Conservation (phyloP, 2,113 vertebrate genomes). For the Canis aureus region DNA sequence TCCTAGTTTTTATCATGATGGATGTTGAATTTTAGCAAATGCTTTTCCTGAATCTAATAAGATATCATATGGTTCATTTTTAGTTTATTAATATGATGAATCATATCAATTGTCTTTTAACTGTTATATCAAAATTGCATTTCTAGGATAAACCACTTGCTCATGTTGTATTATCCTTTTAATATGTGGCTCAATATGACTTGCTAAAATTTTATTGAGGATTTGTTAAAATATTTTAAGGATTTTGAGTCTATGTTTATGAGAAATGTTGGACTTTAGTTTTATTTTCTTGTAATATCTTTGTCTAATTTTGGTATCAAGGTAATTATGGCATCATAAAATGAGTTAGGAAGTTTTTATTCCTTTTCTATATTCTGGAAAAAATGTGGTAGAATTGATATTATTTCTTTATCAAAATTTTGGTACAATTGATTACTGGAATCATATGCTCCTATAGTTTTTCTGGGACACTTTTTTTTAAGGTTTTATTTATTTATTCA, state of each 20-base stretch:
- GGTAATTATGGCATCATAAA: constrained; percentile 1
- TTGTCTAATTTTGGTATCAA: background rate
- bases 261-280: background rate
- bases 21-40: background rate
- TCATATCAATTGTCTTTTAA: background rate
- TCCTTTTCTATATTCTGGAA: background rate
- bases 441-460: background rate
- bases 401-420: constrained; percentile 18
- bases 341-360: background rate
- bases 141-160: background rate
- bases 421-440: background rate
- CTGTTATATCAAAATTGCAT: background rate
- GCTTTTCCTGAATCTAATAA: background rate
- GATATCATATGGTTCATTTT: background rate
- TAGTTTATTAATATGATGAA: background rate
- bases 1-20: background rate
- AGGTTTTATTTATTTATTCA: no score
- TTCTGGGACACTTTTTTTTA: background rate
- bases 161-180: background rate
- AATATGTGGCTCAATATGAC: background rate
- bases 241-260: background rate
- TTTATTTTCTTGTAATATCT: background rate
- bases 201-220: constrained; percentile 3
- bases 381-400: background rate
- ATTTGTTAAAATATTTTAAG: background rate